Percentiles rank a stretch among this genome's conserved stretches.
phyloP scores from a whole-genome alignment of 2,888 invertebrate genomes.

The Meteorus colon region DNA sequence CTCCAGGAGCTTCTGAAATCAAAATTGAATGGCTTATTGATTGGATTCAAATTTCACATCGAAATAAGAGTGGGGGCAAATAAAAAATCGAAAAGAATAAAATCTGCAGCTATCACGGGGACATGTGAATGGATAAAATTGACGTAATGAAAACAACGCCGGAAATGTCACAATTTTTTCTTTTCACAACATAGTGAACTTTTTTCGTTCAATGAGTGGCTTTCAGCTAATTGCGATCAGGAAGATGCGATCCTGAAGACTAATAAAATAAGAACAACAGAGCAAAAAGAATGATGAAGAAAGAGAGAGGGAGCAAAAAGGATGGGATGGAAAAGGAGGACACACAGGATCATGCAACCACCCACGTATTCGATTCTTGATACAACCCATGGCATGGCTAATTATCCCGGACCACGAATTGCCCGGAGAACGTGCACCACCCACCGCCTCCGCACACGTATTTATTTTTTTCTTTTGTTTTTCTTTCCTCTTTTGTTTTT shows the following conservation, averaged over 20 bases:
- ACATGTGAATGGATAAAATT: background rate
- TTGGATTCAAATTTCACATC: too few species aligned
- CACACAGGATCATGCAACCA: conserved; percentile 46
- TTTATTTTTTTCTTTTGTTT: background rate
- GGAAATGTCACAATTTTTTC: conserved; percentile 27
- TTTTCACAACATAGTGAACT: background rate
- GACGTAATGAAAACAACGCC: background rate
- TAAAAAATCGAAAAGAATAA: conserved; percentile 16
- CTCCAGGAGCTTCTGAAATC: conserved; percentile 77
- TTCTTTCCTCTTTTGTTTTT: background rate
- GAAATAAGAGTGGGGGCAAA: background rate
- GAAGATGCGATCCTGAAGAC: conserved; percentile 20
- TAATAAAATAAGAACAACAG: conserved; percentile 10
- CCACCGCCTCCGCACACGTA: conserved; percentile 32
- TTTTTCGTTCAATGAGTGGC: conserved; percentile 38
- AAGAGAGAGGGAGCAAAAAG: conserved; percentile 19
- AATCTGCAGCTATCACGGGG: too few species aligned
- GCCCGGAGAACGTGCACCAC: conserved; percentile 46
- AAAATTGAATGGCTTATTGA: background rate
- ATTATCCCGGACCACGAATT: conserved; percentile 53
- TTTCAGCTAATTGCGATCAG: conserved; percentile 45
- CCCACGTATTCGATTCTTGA: conserved; percentile 54
- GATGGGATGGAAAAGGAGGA: conserved; percentile 34
- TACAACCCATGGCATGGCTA: conserved; percentile 50
- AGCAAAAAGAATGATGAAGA: conserved; percentile 32